Conservation (phyloP, 2,113 vertebrate genomes). For the Serilophus lunatus region DNA sequence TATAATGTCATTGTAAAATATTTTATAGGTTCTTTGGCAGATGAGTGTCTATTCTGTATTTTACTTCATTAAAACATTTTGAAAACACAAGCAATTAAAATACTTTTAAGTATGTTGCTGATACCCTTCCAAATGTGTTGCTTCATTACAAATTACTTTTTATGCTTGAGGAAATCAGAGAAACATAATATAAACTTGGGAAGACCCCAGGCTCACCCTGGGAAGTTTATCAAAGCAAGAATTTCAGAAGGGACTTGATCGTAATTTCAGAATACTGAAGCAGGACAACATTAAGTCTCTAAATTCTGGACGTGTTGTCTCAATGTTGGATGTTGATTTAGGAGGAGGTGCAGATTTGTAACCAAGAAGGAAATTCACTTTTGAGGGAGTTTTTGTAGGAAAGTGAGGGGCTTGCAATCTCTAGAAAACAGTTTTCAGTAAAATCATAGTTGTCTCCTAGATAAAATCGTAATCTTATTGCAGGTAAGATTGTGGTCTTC, state of each 20-base stretch:
- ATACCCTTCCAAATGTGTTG: not conserved
- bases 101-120: not conserved
- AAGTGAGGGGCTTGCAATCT: not conserved
- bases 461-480: not conserved
- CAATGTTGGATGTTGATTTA: not conserved
- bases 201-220: not conserved
- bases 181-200: not conserved
- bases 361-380: not conserved
- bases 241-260: not conserved
- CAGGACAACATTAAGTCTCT: not conserved
- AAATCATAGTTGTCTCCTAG: not conserved
- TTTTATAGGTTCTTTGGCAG: conserved; percentile 19
- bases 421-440: not conserved
- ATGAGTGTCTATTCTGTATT: conserved; percentile 31
- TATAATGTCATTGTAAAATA: conserved; percentile 38
- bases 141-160: not conserved
- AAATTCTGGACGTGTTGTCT: not conserved
- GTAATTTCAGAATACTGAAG: not conserved
- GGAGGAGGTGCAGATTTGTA: not conserved
- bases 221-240: not conserved
- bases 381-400: not conserved
- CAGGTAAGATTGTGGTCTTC: not conserved
- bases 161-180: not conserved
- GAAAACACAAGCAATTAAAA: conserved; percentile 18
- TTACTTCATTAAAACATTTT: conserved; percentile 34